These are phyloP conservation scores for Ephestia elutella DNA, from an alignment of 1,140 invertebrate species.

Conservation along the genomic window DNA sequence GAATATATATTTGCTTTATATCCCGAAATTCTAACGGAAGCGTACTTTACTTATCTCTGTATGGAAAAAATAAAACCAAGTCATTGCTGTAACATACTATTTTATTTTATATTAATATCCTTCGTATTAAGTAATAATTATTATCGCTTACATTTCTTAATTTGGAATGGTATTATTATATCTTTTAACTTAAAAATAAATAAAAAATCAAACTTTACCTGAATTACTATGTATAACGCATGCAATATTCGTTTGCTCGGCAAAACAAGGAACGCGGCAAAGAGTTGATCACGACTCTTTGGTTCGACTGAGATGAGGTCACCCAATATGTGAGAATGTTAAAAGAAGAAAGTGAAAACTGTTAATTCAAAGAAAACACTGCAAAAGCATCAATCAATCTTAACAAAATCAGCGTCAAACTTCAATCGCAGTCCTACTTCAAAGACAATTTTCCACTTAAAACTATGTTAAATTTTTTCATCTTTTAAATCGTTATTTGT, in stretches of 20 bases:
- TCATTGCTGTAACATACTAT: conserved; percentile 50
- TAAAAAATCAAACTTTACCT: conserved; percentile 35
- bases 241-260: conserved; percentile 28
- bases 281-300: conserved; percentile 68
- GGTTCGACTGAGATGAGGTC: conserved; percentile 40
- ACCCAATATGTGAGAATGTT: conserved; percentile 10
- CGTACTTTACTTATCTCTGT: background rate
- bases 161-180: conserved; percentile 71
- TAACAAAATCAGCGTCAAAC: conserved; percentile 38
- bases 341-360: conserved; percentile 21
- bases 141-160: conserved; percentile 68
- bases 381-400: conserved; percentile 31
- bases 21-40: too few species aligned
- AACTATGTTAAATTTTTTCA: conserved; percentile 57
- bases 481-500: conserved; percentile 68
- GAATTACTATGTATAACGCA: conserved; percentile 34
- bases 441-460: conserved; percentile 35
- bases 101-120: conserved; percentile 65
- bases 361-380: conserved; percentile 21
- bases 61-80: conserved; percentile 16
- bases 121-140: conserved; percentile 64
- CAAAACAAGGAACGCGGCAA: conserved; percentile 54
- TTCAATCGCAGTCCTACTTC: conserved; percentile 28
- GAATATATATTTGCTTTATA: too few species aligned
- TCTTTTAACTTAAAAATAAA: conserved; percentile 68